Evolutionary conservation across 2,888 invertebrate species (phyloP).

Genomic region (Smittia sp.): DNA sequence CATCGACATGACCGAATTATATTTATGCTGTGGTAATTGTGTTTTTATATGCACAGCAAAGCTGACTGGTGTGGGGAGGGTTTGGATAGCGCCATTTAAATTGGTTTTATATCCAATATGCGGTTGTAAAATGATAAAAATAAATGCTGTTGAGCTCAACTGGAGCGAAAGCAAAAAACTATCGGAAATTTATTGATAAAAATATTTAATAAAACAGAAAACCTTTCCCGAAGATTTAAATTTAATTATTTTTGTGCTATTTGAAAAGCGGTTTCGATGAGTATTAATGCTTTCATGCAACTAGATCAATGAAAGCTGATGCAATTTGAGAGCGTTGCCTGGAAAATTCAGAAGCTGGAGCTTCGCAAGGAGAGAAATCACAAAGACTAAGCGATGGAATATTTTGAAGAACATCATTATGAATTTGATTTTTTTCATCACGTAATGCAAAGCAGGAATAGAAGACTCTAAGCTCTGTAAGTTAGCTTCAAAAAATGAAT

Average conservation of each 20-base stretch:
- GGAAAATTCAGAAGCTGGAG: no score
- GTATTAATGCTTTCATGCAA: not conserved
- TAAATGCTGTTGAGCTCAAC: constrained; percentile 16
- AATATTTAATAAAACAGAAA: constrained; percentile 3
- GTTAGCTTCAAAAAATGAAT: no score
- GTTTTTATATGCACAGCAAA: constrained; percentile 1
- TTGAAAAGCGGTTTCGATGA: not conserved
- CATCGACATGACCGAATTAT: constrained; percentile 31
- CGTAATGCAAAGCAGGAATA: no score
- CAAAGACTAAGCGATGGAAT: no score
- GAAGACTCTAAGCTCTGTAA: no score
- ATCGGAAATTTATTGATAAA: not conserved
- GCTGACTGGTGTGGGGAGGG: not conserved
- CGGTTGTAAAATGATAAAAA: constrained; percentile 19
- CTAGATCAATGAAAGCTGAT: no score
- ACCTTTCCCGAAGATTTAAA: not conserved
- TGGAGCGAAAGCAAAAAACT: not conserved
- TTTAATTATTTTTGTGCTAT: constrained; percentile 2
- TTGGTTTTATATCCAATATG: constrained; percentile 31
- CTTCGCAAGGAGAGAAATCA: not conserved
- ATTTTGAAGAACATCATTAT: no score
- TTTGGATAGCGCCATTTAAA: constrained; percentile 13
- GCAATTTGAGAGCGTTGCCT: no score
- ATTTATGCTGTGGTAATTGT: constrained; percentile 26
- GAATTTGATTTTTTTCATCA: no score